Evolutionary conservation across 2,888 invertebrate species (phyloP).

Genomic region (Seira musarum): DNA sequence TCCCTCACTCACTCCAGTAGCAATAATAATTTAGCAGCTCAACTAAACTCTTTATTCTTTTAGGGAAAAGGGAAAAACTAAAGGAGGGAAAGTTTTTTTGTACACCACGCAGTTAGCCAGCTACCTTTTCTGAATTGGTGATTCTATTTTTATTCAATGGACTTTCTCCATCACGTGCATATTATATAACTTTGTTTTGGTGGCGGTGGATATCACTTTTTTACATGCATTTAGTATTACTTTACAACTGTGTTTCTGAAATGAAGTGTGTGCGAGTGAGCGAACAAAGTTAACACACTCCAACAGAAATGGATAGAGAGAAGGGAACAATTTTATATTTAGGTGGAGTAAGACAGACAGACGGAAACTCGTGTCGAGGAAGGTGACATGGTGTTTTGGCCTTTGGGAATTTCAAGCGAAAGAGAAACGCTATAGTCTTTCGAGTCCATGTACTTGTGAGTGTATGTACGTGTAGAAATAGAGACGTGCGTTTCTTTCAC

Average conservation of each 20-base stretch:
- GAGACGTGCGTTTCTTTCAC: too few species aligned
- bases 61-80: background rate
- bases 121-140: too few species aligned
- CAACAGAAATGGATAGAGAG: background rate
- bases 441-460: conserved; percentile 12
- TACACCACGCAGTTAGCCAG: background rate
- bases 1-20: conserved; percentile 50
- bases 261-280: conserved; percentile 12
- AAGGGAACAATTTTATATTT: conserved; percentile 12
- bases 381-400: conserved; percentile 55
- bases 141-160: conserved; percentile 35
- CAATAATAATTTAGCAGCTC: conserved; percentile 51
- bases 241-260: too few species aligned
- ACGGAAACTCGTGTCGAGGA: conserved; percentile 48
- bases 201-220: conserved; percentile 21
- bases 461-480: background rate
- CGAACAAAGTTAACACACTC: background rate
- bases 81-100: background rate
- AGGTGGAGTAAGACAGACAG: conserved; percentile 35
- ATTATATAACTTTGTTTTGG: too few species aligned
- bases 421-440: conserved; percentile 30
- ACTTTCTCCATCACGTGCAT: too few species aligned
- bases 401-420: conserved; percentile 46
- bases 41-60: too few species aligned
- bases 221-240: too few species aligned